Conservation (phyloP, 2,113 vertebrate genomes). For the Oncorhynchus nerka region DNA sequence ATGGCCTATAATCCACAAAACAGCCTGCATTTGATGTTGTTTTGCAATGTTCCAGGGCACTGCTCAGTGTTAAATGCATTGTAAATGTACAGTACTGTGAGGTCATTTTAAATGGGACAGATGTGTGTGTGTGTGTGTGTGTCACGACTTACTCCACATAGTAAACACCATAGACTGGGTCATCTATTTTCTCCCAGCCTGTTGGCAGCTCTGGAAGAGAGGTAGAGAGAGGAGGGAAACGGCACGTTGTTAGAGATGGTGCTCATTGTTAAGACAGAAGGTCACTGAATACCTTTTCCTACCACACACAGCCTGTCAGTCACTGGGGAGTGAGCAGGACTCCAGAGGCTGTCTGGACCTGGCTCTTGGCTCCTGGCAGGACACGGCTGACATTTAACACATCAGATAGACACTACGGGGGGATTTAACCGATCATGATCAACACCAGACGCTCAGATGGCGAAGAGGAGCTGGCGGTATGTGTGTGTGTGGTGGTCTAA, state of each 20-base stretch:
- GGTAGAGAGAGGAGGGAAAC: conserved; percentile 20
- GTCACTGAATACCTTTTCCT: conserved; percentile 34
- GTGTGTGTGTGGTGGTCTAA: too few species aligned
- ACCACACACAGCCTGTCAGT: conserved; percentile 35
- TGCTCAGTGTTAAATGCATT: too few species aligned
- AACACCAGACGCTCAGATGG: not conserved
- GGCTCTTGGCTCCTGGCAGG: conserved; percentile 14
- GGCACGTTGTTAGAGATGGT: not conserved
- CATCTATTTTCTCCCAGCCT: conserved; percentile 99
- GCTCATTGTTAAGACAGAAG: conserved; percentile 7
- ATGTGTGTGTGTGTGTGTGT: not conserved
- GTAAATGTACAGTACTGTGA: too few species aligned
- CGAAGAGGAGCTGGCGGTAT: not conserved
- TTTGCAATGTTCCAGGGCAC: too few species aligned
- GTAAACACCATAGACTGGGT: conserved; percentile 98
- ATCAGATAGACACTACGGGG: conserved; percentile 47
- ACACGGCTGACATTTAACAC: conserved; percentile 62
- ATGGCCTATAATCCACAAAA: conserved; percentile 47
- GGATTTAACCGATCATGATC: not conserved
- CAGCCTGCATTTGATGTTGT: not conserved
- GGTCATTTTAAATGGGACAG: too few species aligned
- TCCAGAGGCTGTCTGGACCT: conserved; percentile 29
- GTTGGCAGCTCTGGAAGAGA: conserved; percentile 85
- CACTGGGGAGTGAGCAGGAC: conserved; percentile 37
- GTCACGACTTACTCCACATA: conserved; percentile 96